Base-by-base conservation (phyloP, 1,140 invertebrate genomes). In the Solen grandis region DNA sequence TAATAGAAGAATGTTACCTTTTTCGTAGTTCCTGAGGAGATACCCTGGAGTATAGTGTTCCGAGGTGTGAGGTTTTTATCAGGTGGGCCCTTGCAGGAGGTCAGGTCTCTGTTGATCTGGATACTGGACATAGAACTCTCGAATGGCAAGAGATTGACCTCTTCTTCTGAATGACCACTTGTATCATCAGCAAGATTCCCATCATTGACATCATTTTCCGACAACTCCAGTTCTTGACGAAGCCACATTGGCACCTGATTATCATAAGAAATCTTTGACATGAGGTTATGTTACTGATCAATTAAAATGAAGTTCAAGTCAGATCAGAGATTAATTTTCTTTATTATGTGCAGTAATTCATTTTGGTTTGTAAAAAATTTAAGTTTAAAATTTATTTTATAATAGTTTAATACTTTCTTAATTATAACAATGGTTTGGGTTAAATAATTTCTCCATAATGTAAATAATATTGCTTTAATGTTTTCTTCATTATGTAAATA, bases 91-190 rank as follows among this genome's bases (percentile, higher is more conserved):
- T 80, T 80, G 62, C 59, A 80, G 8, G 77, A 68, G 22, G 77
- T 80, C 22, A 80, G 66, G 4, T 86, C 85, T 63, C 84, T 84
- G 70, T 89, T 91, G 50, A 91, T 85, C 27, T 90, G 89, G 62
- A 91, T 91, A 84, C 87, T 89, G 16, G 87, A 88, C 88, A 89
- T 88, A 5, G 89, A 90, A 27, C 81, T 85, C 62, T 91, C 88
- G 8, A 88, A 59, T 0, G 85, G 60, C 25, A 62, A 74, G 19
- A 62, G 35, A 29, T 50, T 63, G 14, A 81, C 52, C 22, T 89
- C 86, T 33, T 87, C 85, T 22, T 88, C 88, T 41, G 89, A 88
- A 38, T 88, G 83, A 52, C 85, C 89, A 81, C 87, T 90, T 3
- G 88, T 90, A 73, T 90, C 86, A 72, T 91, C 90, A 41, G 89